Conservation (phyloP, 2,113 vertebrate species). For the Pica pica region DNA sequence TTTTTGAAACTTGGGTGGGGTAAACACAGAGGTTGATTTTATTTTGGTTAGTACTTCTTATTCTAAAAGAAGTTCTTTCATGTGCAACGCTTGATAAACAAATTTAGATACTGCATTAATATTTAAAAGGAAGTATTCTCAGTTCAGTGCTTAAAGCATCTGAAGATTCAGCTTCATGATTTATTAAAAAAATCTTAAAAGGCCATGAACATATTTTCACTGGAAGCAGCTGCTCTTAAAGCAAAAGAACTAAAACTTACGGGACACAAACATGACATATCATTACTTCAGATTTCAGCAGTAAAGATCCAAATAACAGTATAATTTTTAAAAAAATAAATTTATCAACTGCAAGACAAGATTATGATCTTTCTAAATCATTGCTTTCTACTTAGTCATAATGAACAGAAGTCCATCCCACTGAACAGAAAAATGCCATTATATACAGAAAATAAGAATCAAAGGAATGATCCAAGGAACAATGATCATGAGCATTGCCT, state of each 20-base stretch:
- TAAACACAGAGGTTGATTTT: conserved; percentile 3
- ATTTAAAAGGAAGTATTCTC: conserved; percentile 85
- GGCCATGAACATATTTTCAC: conserved; percentile 20
- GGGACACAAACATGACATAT: neutral
- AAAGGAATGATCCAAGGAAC: neutral
- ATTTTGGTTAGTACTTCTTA: conserved; percentile 5
- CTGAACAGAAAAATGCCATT: neutral
- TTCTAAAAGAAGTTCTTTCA: conserved; percentile 64
- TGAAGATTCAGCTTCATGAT: conserved; percentile 80
- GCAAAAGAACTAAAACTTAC: neutral
- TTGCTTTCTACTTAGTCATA: neutral
- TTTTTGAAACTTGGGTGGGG: neutral
- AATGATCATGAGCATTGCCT: neutral
- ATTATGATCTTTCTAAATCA: neutral
- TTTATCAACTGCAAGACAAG: neutral
- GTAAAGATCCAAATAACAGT: neutral
- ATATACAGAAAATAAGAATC: neutral
- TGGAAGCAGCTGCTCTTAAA: conserved; percentile 48
- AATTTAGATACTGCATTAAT: conserved; percentile 75
- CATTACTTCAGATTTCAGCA: neutral
- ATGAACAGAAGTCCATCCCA: neutral
- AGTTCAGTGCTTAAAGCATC: conserved; percentile 79
- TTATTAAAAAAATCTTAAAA: conserved; percentile 78
- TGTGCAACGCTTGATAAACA: conserved; percentile 65
- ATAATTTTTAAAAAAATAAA: neutral